Conservation (phyloP, 2,888 invertebrate species). For the Lycia hirtaria region DNA sequence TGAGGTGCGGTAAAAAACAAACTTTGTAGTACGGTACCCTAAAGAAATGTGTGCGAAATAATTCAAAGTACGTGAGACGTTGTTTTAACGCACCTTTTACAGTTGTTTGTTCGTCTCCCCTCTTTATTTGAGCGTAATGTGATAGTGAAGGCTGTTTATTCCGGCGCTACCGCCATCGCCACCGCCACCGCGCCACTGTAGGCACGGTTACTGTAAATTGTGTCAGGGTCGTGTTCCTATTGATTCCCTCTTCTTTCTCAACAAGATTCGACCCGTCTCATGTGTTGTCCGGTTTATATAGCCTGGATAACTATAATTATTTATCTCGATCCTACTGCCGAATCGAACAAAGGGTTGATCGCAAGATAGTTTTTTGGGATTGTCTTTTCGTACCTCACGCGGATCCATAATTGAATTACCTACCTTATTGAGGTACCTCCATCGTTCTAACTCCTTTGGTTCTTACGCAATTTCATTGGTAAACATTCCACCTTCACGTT, state of each 20-base stretch:
- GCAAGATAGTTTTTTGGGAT: slow-evolving; percentile 40
- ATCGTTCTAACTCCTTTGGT: slow-evolving; percentile 21
- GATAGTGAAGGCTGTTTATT: slow-evolving; percentile 73
- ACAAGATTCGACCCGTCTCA: slow-evolving; percentile 65
- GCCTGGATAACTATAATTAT: slow-evolving; percentile 62
- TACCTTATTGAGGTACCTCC: slow-evolving; percentile 28
- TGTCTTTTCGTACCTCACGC: slow-evolving; percentile 28
- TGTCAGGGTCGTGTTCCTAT: slow-evolving; percentile 81
- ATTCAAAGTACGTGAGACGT: not conserved
- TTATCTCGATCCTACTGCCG: slow-evolving; percentile 43
- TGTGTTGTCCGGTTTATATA: slow-evolving; percentile 64
- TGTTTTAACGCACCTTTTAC: slow-evolving; percentile 14
- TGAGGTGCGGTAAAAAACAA: not conserved
- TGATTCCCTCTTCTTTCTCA: slow-evolving; percentile 76
- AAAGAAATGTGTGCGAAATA: not conserved
- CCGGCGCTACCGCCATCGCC: slow-evolving; percentile 56
- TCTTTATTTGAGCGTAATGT: slow-evolving; percentile 58
- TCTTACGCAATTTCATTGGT: slow-evolving; percentile 27
- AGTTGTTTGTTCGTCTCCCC: slow-evolving; percentile 55
- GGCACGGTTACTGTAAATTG: slow-evolving; percentile 75
- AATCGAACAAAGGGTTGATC: slow-evolving; percentile 44
- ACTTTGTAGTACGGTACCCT: not conserved
- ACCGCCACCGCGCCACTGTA: slow-evolving; percentile 62
- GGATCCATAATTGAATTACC: slow-evolving; percentile 31
- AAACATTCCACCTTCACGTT: slow-evolving; percentile 33